Percentiles rank a stretch among this genome's conserved stretches.
phyloP scores from a whole-genome alignment of 2,113 vertebrate genomes.

The Dasyurus viverrinus region DNA sequence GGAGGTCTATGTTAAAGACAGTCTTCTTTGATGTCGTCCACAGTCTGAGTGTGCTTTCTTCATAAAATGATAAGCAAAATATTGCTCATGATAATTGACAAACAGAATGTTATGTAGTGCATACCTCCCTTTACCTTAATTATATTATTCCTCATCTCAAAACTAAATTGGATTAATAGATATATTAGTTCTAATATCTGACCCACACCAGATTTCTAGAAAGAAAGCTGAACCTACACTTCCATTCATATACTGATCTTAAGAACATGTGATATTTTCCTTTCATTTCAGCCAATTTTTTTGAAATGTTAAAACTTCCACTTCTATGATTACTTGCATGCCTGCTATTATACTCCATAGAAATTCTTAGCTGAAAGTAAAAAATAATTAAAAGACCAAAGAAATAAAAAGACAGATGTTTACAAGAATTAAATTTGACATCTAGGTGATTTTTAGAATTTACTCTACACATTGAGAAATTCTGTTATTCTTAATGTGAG shows the following conservation, averaged over 20 bases:
- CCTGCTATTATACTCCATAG: conserved; percentile 13
- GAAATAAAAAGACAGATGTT: background rate
- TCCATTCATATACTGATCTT: background rate
- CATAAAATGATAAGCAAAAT: background rate
- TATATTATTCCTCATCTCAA: background rate
- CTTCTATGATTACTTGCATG: background rate
- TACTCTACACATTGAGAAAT: conserved; percentile 33
- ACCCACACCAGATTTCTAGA: background rate
- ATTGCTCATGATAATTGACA: background rate
- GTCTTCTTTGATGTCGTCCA: too few relatives aligned
- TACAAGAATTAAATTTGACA: conserved; percentile 54
- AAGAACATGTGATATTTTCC: conserved; percentile 46
- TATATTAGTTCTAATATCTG: background rate
- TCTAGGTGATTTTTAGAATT: conserved; percentile 59
- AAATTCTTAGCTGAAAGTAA: conserved; percentile 30
- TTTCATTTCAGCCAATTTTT: background rate
- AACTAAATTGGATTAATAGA: background rate
- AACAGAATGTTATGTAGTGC: background rate
- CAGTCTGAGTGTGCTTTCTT: too few relatives aligned
- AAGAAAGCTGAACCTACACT: background rate
- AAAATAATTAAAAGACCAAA: conserved; percentile 9
- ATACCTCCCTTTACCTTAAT: background rate
- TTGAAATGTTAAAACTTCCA: conserved; percentile 36
- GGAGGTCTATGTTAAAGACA: too few relatives aligned
- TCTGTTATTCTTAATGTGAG: conserved; percentile 55